These are phyloP conservation scores for Stomatorhinus ivindoensis DNA, from an alignment of 2,113 vertebrate species.

Conservation along the genomic window DNA sequence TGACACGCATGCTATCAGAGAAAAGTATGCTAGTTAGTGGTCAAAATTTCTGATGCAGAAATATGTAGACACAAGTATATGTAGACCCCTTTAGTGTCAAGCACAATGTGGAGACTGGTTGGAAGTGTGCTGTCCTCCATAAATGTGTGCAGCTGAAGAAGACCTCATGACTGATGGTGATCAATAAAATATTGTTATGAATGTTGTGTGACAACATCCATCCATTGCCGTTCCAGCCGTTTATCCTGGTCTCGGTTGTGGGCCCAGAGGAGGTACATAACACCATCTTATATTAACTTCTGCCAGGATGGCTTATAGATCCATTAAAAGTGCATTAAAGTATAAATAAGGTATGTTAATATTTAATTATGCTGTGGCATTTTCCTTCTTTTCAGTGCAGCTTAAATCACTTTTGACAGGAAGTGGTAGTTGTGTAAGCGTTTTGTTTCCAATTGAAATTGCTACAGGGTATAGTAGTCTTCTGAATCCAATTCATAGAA, in stretches of 20 bases:
- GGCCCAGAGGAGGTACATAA: not conserved
- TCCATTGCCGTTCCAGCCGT: not conserved
- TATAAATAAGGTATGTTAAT: not conserved
- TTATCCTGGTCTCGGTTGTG: not conserved
- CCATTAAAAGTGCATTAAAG: not conserved
- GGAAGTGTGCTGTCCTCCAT: not conserved
- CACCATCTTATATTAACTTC: not conserved
- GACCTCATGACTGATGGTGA: not conserved
- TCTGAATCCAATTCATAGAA: not conserved
- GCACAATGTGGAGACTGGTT: not conserved
- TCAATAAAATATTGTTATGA: not conserved
- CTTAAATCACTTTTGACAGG: not conserved
- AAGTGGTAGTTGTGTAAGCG: not conserved
- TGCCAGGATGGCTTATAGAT: not conserved
- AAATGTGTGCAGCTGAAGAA: not conserved
- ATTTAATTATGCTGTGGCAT: not conserved
- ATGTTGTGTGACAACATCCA: not conserved
- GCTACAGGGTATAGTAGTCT: not conserved
- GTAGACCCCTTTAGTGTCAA: not conserved
- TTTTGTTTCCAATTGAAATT: not conserved
- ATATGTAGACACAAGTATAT: not conserved
- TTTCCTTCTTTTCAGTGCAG: conserved; percentile 7
- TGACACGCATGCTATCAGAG: not conserved
- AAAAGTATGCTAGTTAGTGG: not conserved
- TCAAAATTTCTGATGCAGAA: not conserved